Percentiles rank a stretch among this genome's conserved stretches.
Evolutionary conservation across 1,140 invertebrate genomes (phyloP).

Genomic region (Drosophila tristis): DNA sequence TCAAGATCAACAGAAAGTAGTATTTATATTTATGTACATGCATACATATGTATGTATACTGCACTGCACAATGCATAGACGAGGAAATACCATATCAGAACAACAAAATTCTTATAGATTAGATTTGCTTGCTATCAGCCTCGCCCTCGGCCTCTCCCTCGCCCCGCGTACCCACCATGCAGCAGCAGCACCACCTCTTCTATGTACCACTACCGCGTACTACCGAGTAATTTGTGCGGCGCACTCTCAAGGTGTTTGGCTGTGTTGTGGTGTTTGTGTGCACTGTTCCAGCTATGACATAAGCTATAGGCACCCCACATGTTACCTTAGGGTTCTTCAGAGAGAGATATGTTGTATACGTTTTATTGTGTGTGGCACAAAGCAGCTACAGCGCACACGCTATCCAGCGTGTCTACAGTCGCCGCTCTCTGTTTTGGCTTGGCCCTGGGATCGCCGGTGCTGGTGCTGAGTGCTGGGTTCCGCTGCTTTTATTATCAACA

Average conservation of each 20-base stretch:
- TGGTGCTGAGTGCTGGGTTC: too few species aligned
- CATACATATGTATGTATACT: too few species aligned
- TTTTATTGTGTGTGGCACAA: slow-evolving; percentile 25
- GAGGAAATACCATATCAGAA: slow-evolving; percentile 40
- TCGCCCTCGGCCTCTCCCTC: neutral
- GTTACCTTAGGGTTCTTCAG: slow-evolving; percentile 41
- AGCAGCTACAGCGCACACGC: slow-evolving; percentile 24
- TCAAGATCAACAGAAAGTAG: too few species aligned
- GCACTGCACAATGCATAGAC: slow-evolving; percentile 19
- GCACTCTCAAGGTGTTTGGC: slow-evolving; percentile 42
- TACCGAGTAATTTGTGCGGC: slow-evolving; percentile 24
- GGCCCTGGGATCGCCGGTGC: slow-evolving; percentile 11
- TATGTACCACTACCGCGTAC: neutral
- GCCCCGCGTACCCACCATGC: neutral
- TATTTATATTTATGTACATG: too few species aligned
- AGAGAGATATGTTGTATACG: slow-evolving; percentile 33
- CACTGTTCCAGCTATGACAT: slow-evolving; percentile 31
- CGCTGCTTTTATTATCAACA: slow-evolving; percentile 40
- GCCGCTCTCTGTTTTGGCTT: slow-evolving; percentile 13
- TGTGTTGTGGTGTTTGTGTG: neutral
- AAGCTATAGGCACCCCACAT: slow-evolving; percentile 26
- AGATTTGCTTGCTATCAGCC: slow-evolving; percentile 32
- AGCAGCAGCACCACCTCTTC: too few species aligned
- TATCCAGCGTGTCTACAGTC: neutral
- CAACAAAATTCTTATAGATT: slow-evolving; percentile 35